Percentiles rank a stretch among this genome's conserved stretches.
These are phyloP conservation scores for Sarcophaga caerulescens DNA, from an alignment of 2,888 invertebrate species.

Conservation along the genomic window DNA sequence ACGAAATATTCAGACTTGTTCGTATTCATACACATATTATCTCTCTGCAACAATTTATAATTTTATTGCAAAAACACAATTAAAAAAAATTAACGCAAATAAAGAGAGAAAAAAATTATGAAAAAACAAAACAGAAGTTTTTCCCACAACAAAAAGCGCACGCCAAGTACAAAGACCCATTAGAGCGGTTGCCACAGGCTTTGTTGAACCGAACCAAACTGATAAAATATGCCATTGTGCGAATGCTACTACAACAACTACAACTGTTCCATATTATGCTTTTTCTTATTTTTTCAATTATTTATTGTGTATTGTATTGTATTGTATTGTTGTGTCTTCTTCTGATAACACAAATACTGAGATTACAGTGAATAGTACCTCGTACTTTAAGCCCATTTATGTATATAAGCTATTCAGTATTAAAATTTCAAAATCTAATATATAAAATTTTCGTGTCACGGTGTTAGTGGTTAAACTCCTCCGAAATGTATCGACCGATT, in stretches of 20 bases:
- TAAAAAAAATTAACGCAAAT: background rate
- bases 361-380: background rate
- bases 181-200: background rate
- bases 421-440: no score
- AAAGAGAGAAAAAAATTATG: background rate
- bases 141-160: constrained; percentile 28
- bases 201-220: background rate
- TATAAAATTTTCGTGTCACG: no score
- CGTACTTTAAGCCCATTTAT: no score
- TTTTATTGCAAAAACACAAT: background rate
- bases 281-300: background rate
- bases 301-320: no score
- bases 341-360: constrained; percentile 10
- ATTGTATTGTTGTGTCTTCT: background rate
- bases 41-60: background rate
- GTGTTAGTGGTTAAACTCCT: no score
- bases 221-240: constrained; percentile 15
- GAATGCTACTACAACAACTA: background rate
- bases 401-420: background rate
- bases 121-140: constrained; percentile 6
- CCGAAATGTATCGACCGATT: no score
- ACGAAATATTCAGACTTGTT: no score
- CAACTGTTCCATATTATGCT: background rate
- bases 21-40: background rate
- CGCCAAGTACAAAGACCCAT: constrained; percentile 36